phyloP scores from a whole-genome alignment of 2,797 vertebrate species.

The Lateolabrax maculatus region DNA sequence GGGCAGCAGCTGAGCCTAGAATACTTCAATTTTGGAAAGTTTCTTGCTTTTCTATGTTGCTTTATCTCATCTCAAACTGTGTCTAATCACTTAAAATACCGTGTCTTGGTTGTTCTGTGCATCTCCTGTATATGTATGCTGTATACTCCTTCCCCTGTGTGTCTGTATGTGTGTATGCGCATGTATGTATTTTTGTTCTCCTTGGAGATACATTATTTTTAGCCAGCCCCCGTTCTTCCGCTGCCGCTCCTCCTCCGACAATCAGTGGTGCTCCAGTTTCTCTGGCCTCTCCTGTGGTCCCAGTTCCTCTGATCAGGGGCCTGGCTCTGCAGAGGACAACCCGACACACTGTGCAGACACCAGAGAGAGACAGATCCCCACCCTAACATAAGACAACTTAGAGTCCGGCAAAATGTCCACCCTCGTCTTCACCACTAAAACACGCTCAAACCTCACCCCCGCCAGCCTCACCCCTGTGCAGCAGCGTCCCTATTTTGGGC shows the following conservation, averaged over 20 bases:
- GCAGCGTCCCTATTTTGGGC: not conserved
- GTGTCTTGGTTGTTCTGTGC: conserved; percentile 1
- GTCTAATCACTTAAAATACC: not conserved
- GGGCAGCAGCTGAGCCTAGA: conserved; percentile 23
- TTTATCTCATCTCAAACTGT: conserved; percentile 4
- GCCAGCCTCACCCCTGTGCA: not conserved
- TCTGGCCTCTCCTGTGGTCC: conserved; percentile 83
- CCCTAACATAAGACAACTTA: not conserved
- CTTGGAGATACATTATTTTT: conserved; percentile 89
- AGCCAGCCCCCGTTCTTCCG: conserved; percentile 83
- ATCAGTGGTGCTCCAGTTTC: conserved; percentile 87
- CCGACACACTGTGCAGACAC: conserved; percentile 24
- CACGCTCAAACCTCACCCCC: not conserved
- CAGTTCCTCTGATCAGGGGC: conserved; percentile 76
- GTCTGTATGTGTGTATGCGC: conserved; percentile 46
- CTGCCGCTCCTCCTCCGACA: conserved; percentile 79
- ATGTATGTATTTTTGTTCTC: conserved; percentile 86
- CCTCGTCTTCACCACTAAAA: conserved; percentile 5
- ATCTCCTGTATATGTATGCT: conserved; percentile 28
- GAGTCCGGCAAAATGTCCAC: conserved; percentile 2
- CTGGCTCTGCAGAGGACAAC: conserved; percentile 69
- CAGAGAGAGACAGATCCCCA: conserved; percentile 10
- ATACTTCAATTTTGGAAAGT: conserved; percentile 1
- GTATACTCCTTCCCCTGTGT: conserved; percentile 25
- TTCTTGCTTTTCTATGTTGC: not conserved